Evolutionary conservation across 2,888 invertebrate species (phyloP).

Genomic region (Drosophila aldrichi): DNA sequence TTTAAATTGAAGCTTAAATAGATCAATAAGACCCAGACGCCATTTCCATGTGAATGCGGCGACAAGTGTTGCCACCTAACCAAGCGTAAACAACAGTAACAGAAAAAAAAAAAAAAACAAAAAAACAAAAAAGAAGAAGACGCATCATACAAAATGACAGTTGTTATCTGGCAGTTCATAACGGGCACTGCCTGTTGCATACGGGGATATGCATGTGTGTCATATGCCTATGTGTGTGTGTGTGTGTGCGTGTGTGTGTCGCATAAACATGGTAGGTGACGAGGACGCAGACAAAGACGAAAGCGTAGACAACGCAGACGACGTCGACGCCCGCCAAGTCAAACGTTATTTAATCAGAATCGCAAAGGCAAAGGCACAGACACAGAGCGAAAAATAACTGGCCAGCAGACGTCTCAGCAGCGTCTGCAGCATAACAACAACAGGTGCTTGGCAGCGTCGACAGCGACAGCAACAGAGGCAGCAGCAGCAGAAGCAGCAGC

Average conservation of each 20-base stretch:
- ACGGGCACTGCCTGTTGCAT: slow-evolving; percentile 40
- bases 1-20: slow-evolving; percentile 1
- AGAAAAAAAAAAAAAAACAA: neutral
- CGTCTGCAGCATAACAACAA: slow-evolving; percentile 37
- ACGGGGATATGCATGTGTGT: slow-evolving; percentile 31
- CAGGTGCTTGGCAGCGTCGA: slow-evolving; percentile 48
- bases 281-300: slow-evolving; percentile 46
- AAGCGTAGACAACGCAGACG: slow-evolving; percentile 25
- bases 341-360: slow-evolving; percentile 80
- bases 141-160: slow-evolving; percentile 23
- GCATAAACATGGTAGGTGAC: slow-evolving; percentile 45
- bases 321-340: slow-evolving; percentile 64
- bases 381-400: slow-evolving; percentile 23
- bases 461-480: slow-evolving; percentile 19
- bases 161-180: slow-evolving; percentile 40
- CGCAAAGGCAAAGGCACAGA: slow-evolving; percentile 62
- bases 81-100: slow-evolving; percentile 2
- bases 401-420: slow-evolving; percentile 47
- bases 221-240: slow-evolving; percentile 15
- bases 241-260: slow-evolving; percentile 28
- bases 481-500: slow-evolving; percentile 16
- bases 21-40: slow-evolving; percentile 4
- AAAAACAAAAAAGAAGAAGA: neutral
- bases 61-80: slow-evolving; percentile 44
- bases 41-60: slow-evolving; percentile 9